Evolutionary conservation across 2,113 vertebrate species (phyloP).

Genomic region (Dasyurus viverrinus): DNA sequence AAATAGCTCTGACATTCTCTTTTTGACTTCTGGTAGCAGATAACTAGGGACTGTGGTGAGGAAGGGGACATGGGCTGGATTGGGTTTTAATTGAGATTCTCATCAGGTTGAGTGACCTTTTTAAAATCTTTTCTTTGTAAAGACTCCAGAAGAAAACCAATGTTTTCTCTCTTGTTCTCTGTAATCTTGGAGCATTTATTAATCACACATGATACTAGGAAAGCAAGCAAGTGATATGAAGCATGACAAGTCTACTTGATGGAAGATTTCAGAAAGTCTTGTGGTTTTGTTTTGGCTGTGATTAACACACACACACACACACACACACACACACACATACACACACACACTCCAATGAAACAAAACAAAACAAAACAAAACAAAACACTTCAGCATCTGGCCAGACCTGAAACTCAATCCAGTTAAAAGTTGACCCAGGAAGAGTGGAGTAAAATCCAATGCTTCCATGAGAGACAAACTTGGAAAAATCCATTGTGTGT

Average conservation of each 20-base stretch:
- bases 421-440: conserved; percentile 28
- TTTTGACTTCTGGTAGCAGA: background rate
- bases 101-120: background rate
- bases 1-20: background rate
- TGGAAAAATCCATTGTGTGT: conserved; percentile 27
- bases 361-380: background rate
- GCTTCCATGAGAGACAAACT: conserved; percentile 33
- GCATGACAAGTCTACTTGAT: conserved; percentile 1
- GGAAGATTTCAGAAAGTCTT: conserved; percentile 46
- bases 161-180: background rate
- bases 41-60: background rate
- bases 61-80: background rate
- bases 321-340: background rate
- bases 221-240: conserved; percentile 9
- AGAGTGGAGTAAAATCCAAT: conserved; percentile 44
- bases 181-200: conserved; percentile 17
- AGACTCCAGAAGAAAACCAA: background rate
- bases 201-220: background rate
- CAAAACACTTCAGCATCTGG: conserved; percentile 22
- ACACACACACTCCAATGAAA: background rate
- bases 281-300: conserved; percentile 40
- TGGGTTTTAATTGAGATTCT: background rate
- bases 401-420: conserved; percentile 37
- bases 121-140: background rate
- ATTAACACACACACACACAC: background rate